These are phyloP conservation scores for Drosophila punjabiensis DNA, from an alignment of 1,140 invertebrate genomes.

Conservation along the genomic window DNA sequence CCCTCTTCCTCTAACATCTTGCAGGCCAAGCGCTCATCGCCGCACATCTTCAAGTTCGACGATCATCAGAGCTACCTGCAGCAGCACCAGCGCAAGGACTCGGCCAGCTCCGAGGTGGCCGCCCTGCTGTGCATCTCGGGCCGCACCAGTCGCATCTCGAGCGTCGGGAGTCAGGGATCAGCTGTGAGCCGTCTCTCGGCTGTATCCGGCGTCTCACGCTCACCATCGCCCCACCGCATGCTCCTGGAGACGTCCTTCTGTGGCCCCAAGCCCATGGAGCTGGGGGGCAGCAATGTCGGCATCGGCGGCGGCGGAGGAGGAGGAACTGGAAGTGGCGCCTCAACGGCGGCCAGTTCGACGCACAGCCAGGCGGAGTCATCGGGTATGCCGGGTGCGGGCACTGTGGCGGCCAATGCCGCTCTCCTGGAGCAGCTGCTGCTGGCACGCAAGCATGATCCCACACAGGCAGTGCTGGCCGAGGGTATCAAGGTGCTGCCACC, in stretches of 20 bases:
- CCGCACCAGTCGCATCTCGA: constrained; percentile 92
- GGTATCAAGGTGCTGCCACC: constrained; percentile 85
- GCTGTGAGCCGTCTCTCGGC: constrained; percentile 90
- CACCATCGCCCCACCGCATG: constrained; percentile 95
- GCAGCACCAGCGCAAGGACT: constrained; percentile 91
- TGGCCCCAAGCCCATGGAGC: constrained; percentile 91
- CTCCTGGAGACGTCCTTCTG: constrained; percentile 95
- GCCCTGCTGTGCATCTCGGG: constrained; percentile 93
- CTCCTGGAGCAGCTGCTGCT: constrained; percentile 89
- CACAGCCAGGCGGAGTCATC: constrained; percentile 87
- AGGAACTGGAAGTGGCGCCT: constrained; percentile 47
- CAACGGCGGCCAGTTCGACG: constrained; percentile 60
- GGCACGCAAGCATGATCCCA: constrained; percentile 87
- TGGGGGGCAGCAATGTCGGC: constrained; percentile 65
- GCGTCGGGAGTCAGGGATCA: constrained; percentile 90
- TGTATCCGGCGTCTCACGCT: constrained; percentile 89
- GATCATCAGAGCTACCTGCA: constrained; percentile 86
- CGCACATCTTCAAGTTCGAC: constrained; percentile 86
- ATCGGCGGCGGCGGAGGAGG: constrained; percentile 43
- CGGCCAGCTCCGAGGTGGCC: constrained; percentile 87
- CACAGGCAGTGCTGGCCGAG: constrained; percentile 87
- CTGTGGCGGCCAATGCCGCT: constrained; percentile 42
- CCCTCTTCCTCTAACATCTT: not conserved
- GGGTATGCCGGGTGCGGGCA: constrained; percentile 70
- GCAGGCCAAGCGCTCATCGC: constrained; percentile 84